A percentile compares a stretch with the other conserved stretches of the same genome.
These are phyloP conservation scores for Acanthosepion lycidas DNA, from an alignment of 2,888 invertebrate species.

Conservation along the genomic window DNA sequence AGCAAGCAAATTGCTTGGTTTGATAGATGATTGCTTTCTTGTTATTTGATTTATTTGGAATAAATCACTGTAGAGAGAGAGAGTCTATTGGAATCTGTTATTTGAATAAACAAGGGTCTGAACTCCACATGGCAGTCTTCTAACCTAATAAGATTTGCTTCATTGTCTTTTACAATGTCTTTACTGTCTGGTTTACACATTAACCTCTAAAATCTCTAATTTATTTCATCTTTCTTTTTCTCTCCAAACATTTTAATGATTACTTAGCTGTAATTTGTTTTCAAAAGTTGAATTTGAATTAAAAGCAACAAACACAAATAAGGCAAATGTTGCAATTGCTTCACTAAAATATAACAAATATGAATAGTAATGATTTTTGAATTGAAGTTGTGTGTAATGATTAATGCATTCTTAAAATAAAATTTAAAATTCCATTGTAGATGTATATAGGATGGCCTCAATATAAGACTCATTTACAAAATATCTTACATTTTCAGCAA, in stretches of 20 bases:
- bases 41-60: conserved; percentile 25
- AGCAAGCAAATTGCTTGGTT: conserved; percentile 12
- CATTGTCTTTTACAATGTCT: conserved; percentile 34
- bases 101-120: background rate
- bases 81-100: conserved; percentile 18
- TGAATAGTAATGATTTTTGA: background rate
- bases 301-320: too few relatives aligned
- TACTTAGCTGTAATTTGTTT: background rate
- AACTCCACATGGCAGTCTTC: background rate
- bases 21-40: conserved; percentile 17
- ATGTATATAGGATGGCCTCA: background rate
- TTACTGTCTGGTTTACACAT: background rate
- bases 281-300: too few relatives aligned
- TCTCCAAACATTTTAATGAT: background rate
- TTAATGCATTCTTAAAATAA: background rate
- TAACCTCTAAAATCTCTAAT: background rate
- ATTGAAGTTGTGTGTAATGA: background rate
- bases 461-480: background rate
- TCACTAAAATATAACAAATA: background rate
- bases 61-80: background rate
- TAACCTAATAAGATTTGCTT: background rate
- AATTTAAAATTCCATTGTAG: background rate
- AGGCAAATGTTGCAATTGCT: too few relatives aligned
- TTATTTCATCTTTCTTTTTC: background rate
- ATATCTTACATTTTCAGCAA: background rate